Evolutionary conservation across 2,888 invertebrate genomes (phyloP).

Genomic region (Agriopis aurantiaria): DNA sequence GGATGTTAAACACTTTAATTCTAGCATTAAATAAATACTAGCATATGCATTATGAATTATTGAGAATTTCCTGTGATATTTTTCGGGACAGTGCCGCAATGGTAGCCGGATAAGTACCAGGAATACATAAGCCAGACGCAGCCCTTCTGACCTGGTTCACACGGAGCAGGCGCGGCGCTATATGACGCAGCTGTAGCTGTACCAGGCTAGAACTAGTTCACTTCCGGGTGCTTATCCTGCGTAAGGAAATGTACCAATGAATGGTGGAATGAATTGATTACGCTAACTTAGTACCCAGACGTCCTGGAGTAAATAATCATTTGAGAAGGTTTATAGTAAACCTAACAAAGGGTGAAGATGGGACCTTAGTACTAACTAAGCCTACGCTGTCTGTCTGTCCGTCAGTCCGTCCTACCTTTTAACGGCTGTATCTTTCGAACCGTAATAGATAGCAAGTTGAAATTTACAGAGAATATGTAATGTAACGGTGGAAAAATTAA

Average conservation of each 20-base stretch:
- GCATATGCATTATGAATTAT: too few relatives aligned
- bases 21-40: not conserved
- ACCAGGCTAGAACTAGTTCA: slow-evolving; percentile 42
- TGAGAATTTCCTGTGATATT: not conserved
- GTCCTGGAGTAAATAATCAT: not conserved
- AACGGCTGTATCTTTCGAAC: too few relatives aligned
- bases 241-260: slow-evolving; percentile 4
- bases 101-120: not conserved
- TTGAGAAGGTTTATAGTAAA: too few relatives aligned
- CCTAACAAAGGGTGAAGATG: too few relatives aligned
- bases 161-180: slow-evolving; percentile 51
- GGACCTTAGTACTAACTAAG: too few relatives aligned
- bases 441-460: too few relatives aligned
- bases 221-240: slow-evolving; percentile 26
- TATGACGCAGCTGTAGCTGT: slow-evolving; percentile 57
- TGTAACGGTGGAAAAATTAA: too few relatives aligned
- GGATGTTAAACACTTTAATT: too few relatives aligned
- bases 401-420: too few relatives aligned
- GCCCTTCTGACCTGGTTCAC: slow-evolving; percentile 76
- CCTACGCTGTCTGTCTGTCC: too few relatives aligned
- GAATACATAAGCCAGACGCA: slow-evolving; percentile 53
- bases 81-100: not conserved
- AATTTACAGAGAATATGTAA: too few relatives aligned
- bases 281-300: slow-evolving; percentile 39
- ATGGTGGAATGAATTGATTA: slow-evolving; percentile 33